Conservation (phyloP, 2,797 vertebrate species). For the Tapirus indicus region DNA sequence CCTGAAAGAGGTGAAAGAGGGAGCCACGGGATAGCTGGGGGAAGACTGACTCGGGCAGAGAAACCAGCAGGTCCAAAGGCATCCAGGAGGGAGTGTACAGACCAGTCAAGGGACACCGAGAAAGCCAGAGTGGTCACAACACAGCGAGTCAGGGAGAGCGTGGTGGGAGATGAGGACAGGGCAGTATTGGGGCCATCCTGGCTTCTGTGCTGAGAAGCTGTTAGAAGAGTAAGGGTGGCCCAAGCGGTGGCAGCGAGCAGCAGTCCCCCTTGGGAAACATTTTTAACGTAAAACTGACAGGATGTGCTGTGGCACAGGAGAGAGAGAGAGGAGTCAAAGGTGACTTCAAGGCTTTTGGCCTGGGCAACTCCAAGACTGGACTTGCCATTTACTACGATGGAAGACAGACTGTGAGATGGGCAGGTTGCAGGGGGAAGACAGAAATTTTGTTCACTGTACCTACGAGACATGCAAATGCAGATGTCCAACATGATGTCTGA, state of each 20-base stretch:
- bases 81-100: not conserved
- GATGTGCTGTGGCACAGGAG: not conserved
- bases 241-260: not conserved
- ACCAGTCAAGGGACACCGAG: not conserved
- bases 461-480: not conserved
- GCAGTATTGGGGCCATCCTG: not conserved
- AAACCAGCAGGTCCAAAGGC: not conserved
- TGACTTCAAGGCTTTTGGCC: not conserved
- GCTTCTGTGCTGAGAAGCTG: not conserved
- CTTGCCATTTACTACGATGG: not conserved
- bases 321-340: not conserved
- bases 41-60: not conserved
- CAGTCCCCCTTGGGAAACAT: not conserved
- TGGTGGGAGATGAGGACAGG: not conserved
- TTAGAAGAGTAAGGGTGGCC: too few relatives aligned
- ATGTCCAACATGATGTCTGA: not conserved
- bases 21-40: accelerated
- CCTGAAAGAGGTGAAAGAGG: not conserved
- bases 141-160: not conserved
- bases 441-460: not conserved
- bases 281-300: not conserved
- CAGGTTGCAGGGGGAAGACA: accelerated
- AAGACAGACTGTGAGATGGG: not conserved
- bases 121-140: not conserved
- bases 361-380: not conserved